A percentile compares a stretch with the other conserved stretches of the same genome.
Evolutionary conservation across 2,888 invertebrate genomes (phyloP).

Genomic region (Branchipolynoe longqiensis): DNA sequence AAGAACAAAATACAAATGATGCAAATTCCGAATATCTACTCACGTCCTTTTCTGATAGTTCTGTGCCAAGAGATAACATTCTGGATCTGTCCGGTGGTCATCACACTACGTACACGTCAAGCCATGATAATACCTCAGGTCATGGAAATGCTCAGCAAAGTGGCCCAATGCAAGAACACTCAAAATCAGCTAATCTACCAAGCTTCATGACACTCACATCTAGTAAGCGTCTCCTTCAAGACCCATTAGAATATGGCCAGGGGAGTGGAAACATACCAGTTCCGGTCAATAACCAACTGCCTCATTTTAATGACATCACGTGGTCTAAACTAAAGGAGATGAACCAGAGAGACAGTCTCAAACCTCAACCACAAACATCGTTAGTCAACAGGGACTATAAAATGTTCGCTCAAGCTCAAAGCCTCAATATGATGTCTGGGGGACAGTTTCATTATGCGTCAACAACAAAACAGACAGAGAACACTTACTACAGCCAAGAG

Average conservation of each 20-base stretch:
- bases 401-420: conserved; percentile 13
- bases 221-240: too few relatives aligned
- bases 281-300: background rate
- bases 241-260: background rate
- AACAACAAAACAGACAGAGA: too few relatives aligned
- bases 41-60: background rate
- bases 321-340: background rate
- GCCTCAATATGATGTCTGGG: conserved; percentile 33
- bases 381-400: too few relatives aligned
- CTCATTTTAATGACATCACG: conserved; percentile 19
- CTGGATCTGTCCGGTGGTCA: conserved; percentile 17
- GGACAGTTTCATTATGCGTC: conserved; percentile 25
- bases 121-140: background rate
- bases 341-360: too few relatives aligned
- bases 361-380: too few relatives aligned
- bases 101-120: background rate
- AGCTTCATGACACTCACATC: too few relatives aligned
- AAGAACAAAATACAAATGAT: conserved; percentile 10
- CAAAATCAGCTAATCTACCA: background rate
- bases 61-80: background rate
- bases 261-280: background rate
- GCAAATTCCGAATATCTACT: background rate
- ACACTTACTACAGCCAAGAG: background rate
- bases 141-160: background rate
- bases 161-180: background rate